Evolutionary conservation across 2,113 vertebrate species (phyloP).

Genomic region (Aspidoscelis tigris): DNA sequence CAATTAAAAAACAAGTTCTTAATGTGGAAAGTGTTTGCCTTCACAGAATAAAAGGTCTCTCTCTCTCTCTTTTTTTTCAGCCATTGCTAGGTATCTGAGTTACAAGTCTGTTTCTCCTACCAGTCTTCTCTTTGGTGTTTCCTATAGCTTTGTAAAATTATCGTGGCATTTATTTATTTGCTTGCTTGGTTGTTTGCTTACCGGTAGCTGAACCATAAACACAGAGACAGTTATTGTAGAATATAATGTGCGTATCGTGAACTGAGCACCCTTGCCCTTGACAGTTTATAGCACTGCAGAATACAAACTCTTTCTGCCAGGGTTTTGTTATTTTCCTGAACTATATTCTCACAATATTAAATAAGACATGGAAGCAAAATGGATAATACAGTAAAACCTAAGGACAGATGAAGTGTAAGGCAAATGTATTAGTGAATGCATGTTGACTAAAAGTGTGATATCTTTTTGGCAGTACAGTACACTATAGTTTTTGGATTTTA

Average conservation of each 20-base stretch:
- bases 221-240: conserved; percentile 15
- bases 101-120: not conserved
- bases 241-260: conserved; percentile 1
- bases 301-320: conserved; percentile 20
- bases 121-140: conserved; percentile 11
- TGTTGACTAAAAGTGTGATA: not conserved
- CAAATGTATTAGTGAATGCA: conserved; percentile 10
- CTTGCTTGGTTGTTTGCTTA: not conserved
- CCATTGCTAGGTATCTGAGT: not conserved
- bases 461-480: conserved; percentile 7
- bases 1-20: conserved; percentile 34
- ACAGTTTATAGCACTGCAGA: conserved; percentile 25
- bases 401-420: not conserved
- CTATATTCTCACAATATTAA: conserved; percentile 31
- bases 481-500: not conserved
- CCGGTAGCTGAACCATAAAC: conserved; percentile 6
- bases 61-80: not conserved
- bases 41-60: conserved; percentile 18
- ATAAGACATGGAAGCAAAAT: conserved; percentile 5
- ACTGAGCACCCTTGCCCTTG: conserved; percentile 33
- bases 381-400: conserved; percentile 10
- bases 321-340: not conserved
- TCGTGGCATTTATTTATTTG: not conserved
- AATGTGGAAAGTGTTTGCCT: conserved; percentile 20
- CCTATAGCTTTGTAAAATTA: conserved; percentile 34